Base-by-base conservation (phyloP, 2,113 vertebrate species). In the Neomonachus schauinslandi region DNA sequence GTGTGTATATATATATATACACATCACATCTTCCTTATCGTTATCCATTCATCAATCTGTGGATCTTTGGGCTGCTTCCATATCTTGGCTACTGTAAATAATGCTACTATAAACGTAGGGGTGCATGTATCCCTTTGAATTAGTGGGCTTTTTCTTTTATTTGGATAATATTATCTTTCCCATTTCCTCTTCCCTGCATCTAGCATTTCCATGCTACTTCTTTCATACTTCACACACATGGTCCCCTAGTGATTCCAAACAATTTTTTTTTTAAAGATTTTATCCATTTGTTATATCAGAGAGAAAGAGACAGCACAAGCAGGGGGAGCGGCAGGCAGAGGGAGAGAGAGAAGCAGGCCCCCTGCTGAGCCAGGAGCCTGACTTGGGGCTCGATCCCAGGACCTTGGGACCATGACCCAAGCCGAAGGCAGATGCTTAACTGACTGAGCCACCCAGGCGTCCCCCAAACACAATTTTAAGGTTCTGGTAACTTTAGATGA, bases 101-200 rank as follows among this genome's bases (percentile, higher is more conserved):
- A 76, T 46, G 24, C 24, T 42, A 26, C 72, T 46, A 31, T 49
- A 49, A 76, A 76, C 2, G 7, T 74, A 42, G 22, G 7, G 74
- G 74, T 49, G 42, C 46, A 9, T 49, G 42, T 76, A 77, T 77
- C 26, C 39, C 39, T 74, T 74, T 74, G 36, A 74, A 42, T 24
- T 42, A 14, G 36, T 42, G 71, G 39, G 39, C 57, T 59, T 92
- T 94, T 77, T 79, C 59, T 96, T 93, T 91, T 65, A 61, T 81
- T 74, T 96, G 79, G 42, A 51, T 94, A 87, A 83, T 92, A 55
- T 18, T 89, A 93, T 57, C 28, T 82, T 95, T 92, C 46, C 74
- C 46, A 59, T 94, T 97, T 97, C 28, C 51, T 93, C 16, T 96
- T 96, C 51, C 19, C 18, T 76, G 31, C 36, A 33, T 74, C 71